Conservation (phyloP, 2,797 vertebrate genomes). For the Typhlichthys eigenmanni region DNA sequence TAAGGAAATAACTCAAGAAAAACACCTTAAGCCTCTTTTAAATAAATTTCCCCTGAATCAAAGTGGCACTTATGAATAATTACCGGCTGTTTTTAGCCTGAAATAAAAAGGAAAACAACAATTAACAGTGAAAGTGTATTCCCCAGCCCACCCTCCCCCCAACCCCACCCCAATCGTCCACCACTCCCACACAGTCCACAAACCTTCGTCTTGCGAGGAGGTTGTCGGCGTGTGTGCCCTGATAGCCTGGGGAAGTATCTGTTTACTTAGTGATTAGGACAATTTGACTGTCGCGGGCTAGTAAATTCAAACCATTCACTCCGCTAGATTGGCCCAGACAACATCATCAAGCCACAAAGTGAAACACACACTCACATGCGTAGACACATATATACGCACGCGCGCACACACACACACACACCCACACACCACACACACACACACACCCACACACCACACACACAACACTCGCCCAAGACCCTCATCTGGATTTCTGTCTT, state of each 20-base stretch:
- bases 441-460: constrained; percentile 19
- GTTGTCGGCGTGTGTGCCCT: constrained; percentile 65
- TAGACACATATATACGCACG: not conserved
- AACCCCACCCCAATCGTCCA: not conserved
- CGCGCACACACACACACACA: no score
- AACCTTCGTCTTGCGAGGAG: constrained; percentile 43
- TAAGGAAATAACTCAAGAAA: constrained; percentile 65
- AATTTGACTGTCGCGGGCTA: constrained; percentile 81
- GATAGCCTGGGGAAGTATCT: constrained; percentile 83
- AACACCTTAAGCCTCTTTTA: constrained; percentile 79
- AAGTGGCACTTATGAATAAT: constrained; percentile 84
- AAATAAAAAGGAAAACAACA: constrained; percentile 80
- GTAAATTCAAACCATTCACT: constrained; percentile 82
- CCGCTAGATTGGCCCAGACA: constrained; percentile 79
- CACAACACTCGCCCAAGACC: constrained; percentile 40
- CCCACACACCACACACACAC: not conserved
- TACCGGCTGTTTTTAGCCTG: constrained; percentile 74
- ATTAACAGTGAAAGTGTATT: constrained; percentile 77
- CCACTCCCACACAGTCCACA: constrained; percentile 19
- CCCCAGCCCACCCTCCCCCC: constrained; percentile 1
- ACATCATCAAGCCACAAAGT: constrained; percentile 72
- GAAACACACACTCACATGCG: constrained; percentile 25
- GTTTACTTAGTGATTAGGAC: constrained; percentile 86
- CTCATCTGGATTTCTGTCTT: constrained; percentile 71
- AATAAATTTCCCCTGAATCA: constrained; percentile 75